Conservation (phyloP, 2,797 vertebrate genomes). For the Balearica regulorum region DNA sequence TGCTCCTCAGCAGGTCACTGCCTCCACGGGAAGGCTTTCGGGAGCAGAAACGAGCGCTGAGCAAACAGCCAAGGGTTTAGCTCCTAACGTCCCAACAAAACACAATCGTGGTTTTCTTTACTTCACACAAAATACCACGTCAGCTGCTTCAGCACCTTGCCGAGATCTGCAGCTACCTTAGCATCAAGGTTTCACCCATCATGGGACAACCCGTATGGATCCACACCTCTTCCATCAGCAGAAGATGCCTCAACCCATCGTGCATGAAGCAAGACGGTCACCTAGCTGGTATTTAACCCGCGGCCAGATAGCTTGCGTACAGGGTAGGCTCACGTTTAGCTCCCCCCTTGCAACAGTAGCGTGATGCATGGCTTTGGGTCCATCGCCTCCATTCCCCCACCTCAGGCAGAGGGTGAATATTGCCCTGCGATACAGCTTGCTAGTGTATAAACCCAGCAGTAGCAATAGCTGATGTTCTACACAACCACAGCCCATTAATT, state of each 20-base stretch:
- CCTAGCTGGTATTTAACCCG: neutral
- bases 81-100: neutral
- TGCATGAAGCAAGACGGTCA: neutral
- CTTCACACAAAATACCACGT: neutral
- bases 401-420: neutral
- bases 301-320: too few relatives aligned
- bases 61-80: neutral
- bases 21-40: neutral
- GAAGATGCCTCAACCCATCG: neutral
- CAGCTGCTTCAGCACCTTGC: neutral
- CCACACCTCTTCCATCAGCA: neutral
- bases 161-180: neutral
- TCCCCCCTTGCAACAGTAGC: neutral
- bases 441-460: neutral
- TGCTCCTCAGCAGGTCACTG: neutral
- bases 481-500: slow-evolving; percentile 60
- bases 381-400: neutral
- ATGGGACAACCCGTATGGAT: rapidly evolving
- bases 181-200: neutral
- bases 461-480: slow-evolving; percentile 6
- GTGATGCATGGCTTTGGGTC: neutral
- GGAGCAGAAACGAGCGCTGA: neutral
- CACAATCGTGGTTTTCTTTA: neutral
- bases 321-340: neutral
- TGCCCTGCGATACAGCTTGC: neutral